Conservation (phyloP, 2,113 vertebrate species). For the Amblyornis subalaris region DNA sequence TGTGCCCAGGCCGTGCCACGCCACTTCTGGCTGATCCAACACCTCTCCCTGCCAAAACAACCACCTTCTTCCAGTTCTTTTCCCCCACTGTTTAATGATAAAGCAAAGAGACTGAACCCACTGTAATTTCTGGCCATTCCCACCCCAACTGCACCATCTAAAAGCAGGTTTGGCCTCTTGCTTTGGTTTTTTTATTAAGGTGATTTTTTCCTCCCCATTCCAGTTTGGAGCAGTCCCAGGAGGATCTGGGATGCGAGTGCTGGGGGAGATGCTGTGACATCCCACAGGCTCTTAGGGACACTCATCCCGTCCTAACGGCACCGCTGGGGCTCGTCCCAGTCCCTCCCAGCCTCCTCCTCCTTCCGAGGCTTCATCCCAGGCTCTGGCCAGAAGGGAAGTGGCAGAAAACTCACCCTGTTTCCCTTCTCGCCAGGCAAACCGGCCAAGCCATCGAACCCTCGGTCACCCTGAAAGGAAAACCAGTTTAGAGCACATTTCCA, state of each 20-base stretch:
- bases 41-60: neutral
- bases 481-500: neutral
- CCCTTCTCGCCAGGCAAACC: conserved; percentile 97
- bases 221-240: neutral
- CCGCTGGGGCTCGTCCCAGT: neutral
- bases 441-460: conserved; percentile 93
- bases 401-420: conserved; percentile 81
- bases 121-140: neutral
- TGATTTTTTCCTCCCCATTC: accelerated
- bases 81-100: neutral
- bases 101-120: neutral
- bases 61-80: neutral
- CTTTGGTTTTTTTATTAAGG: neutral
- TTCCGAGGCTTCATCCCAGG: neutral
- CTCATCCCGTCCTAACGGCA: no score
- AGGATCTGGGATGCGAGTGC: neutral
- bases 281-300: accelerated
- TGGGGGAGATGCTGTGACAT: neutral
- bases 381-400: accelerated
- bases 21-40: neutral
- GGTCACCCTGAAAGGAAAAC: conserved; percentile 81
- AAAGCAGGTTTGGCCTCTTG: neutral
- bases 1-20: neutral
- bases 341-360: neutral
- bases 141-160: accelerated